phyloP scores from a whole-genome alignment of 2,113 vertebrate genomes.

The Atrichornis clamosus region DNA sequence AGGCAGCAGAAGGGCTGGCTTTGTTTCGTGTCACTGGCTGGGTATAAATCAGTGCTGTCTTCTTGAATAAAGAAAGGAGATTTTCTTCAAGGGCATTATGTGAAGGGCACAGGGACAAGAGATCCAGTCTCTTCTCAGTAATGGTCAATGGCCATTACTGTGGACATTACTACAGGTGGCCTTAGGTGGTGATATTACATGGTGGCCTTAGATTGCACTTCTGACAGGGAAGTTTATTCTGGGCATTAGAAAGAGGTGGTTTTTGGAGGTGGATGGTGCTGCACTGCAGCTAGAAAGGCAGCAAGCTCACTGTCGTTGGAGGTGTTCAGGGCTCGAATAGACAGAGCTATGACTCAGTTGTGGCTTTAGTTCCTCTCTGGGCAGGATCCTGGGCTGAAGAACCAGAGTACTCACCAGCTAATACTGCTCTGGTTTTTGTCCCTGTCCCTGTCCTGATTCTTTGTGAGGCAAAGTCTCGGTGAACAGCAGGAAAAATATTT shows the following conservation, averaged over 20 bases:
- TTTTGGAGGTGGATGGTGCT: neutral
- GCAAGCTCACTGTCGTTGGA: neutral
- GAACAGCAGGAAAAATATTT: neutral
- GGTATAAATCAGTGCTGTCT: neutral
- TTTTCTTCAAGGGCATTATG: neutral
- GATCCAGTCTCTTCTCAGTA: neutral
- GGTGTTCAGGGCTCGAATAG: neutral
- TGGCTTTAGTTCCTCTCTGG: neutral
- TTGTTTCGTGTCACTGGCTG: neutral
- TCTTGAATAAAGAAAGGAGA: neutral
- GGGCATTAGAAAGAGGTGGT: neutral
- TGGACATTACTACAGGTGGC: neutral
- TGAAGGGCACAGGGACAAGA: neutral
- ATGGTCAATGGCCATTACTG: rapidly evolving
- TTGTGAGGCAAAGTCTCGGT: neutral
- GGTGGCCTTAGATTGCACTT: neutral
- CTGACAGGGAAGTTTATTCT: neutral
- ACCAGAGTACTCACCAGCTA: neutral
- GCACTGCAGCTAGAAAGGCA: neutral
- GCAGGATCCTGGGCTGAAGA: neutral
- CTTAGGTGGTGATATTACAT: neutral
- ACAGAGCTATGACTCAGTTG: neutral
- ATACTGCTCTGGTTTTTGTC: neutral
- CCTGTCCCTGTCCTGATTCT: neutral
- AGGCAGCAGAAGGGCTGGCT: neutral